A percentile compares a stretch with the other conserved stretches of the same genome.
Conservation (phyloP, 2,113 vertebrate genomes). For the Parotia lawesii region DNA sequence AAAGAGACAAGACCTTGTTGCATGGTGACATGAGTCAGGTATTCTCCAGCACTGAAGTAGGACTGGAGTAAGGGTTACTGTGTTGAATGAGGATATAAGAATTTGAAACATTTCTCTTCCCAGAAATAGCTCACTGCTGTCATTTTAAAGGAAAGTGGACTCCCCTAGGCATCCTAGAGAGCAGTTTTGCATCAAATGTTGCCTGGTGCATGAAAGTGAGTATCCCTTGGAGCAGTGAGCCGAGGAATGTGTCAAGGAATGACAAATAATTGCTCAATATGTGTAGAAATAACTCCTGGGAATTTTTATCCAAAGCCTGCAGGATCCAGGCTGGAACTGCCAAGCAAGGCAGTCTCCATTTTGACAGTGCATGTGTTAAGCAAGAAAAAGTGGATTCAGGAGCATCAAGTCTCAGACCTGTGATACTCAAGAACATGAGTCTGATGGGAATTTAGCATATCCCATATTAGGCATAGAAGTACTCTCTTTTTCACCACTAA, state of each 20-base stretch:
- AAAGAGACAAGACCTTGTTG: background rate
- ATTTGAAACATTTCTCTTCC: background rate
- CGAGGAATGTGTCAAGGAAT: background rate
- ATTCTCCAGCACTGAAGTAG: background rate
- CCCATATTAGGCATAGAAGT: background rate
- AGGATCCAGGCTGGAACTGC: background rate
- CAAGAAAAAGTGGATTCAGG: background rate
- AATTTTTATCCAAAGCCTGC: background rate
- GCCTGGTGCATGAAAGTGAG: background rate
- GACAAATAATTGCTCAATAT: background rate
- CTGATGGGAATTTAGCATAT: background rate
- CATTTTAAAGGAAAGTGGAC: background rate
- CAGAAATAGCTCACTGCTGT: background rate
- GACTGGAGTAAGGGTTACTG: background rate
- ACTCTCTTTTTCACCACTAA: background rate
- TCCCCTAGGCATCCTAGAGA: background rate
- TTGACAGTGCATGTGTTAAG: background rate
- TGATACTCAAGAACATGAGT: background rate
- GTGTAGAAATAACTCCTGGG: background rate
- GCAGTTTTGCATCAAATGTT: background rate
- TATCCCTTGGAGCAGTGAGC: background rate
- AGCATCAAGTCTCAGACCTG: background rate
- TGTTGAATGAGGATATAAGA: background rate
- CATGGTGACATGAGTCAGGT: background rate
- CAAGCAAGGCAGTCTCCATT: background rate